Percentiles rank a stretch among this genome's conserved stretches.
Evolutionary conservation across 2,797 vertebrate species (phyloP).

Genomic region (Euthynnus affinis): DNA sequence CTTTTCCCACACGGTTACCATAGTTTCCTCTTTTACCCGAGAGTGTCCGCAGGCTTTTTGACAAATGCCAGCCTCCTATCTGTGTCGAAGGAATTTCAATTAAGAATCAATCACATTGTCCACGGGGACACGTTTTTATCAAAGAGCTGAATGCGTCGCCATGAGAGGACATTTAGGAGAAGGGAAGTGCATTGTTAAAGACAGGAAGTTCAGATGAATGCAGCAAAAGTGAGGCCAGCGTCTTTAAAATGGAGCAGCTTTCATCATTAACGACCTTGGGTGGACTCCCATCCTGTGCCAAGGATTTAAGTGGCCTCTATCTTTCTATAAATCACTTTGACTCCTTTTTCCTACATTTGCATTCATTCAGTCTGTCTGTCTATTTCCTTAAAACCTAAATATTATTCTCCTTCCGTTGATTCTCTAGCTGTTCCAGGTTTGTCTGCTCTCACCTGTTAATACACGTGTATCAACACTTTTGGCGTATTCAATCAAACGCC

Average conservation of each 20-base stretch:
- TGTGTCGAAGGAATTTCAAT: constrained; percentile 18
- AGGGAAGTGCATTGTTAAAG: constrained; percentile 71
- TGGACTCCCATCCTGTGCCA: constrained; percentile 60
- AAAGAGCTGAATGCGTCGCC: constrained; percentile 25
- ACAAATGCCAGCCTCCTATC: background rate
- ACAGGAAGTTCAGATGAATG: constrained; percentile 67
- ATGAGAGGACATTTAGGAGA: constrained; percentile 17
- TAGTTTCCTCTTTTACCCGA: background rate
- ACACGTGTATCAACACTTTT: background rate
- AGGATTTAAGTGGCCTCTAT: constrained; percentile 52
- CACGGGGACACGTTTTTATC: constrained; percentile 1
- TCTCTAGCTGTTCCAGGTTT: background rate
- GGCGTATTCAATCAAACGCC: too few relatives aligned
- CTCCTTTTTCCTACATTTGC: constrained; percentile 25
- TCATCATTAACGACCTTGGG: constrained; percentile 55
- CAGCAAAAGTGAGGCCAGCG: constrained; percentile 14
- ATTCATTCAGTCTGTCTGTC: constrained; percentile 23
- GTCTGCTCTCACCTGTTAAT: background rate
- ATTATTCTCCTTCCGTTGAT: background rate
- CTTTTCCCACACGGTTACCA: background rate
- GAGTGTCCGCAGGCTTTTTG: too few relatives aligned
- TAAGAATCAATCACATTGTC: constrained; percentile 31
- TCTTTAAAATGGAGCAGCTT: constrained; percentile 48
- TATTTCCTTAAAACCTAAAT: background rate
- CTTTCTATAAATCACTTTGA: constrained; percentile 36